Evolutionary conservation across 1,140 invertebrate species (phyloP).

Genomic region (Magallana ariakensis): DNA sequence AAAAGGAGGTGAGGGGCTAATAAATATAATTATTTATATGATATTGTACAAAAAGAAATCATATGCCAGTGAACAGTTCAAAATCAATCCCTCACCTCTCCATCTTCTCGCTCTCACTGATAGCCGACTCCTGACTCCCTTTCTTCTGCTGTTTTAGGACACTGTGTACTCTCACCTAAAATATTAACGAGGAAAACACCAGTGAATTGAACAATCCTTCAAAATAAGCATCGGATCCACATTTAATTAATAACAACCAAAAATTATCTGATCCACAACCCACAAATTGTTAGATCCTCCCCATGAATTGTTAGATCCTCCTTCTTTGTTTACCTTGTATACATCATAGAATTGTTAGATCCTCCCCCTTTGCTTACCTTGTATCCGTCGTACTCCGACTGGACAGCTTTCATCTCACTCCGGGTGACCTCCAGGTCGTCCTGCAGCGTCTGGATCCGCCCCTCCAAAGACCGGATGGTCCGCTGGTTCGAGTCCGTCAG

Average conservation of each 20-base stretch:
- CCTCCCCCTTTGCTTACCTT: slow-evolving; percentile 70
- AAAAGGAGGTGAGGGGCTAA: no score
- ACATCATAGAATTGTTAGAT: slow-evolving; percentile 73
- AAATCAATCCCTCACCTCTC: slow-evolving; percentile 66
- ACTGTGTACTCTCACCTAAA: slow-evolving; percentile 80
- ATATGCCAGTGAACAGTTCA: neutral
- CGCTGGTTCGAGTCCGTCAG: slow-evolving; percentile 74
- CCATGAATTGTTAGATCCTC: neutral
- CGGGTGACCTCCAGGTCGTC: slow-evolving; percentile 75
- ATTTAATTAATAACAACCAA: no score
- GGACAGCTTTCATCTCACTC: slow-evolving; percentile 73
- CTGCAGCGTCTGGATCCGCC: slow-evolving; percentile 71
- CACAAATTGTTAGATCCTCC: no score
- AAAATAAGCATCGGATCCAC: no score
- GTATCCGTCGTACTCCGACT: slow-evolving; percentile 80
- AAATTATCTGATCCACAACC: no score
- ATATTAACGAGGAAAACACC: neutral
- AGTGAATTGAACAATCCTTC: no score
- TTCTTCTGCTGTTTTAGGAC: slow-evolving; percentile 80
- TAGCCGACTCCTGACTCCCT: slow-evolving; percentile 55
- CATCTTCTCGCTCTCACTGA: slow-evolving; percentile 73
- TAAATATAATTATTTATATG: no score
- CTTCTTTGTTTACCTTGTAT: slow-evolving; percentile 76
- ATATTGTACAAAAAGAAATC: no score
- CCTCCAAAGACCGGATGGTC: slow-evolving; percentile 75